A percentile compares a stretch with the other conserved stretches of the same genome.
phyloP scores from a whole-genome alignment of 2,888 invertebrate genomes.

The Tetanocera ferruginea region DNA sequence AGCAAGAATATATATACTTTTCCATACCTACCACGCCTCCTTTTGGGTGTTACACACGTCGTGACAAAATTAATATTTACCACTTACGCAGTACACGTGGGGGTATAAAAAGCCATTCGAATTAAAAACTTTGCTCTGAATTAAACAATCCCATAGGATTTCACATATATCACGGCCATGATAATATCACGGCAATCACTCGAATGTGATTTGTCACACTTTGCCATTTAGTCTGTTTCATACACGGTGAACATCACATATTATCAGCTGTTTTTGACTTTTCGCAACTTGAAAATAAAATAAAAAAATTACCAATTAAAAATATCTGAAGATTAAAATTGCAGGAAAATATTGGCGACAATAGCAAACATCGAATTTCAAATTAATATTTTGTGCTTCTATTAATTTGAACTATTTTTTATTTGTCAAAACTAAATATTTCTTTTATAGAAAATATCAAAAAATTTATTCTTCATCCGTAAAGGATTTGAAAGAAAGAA shows the following conservation, averaged over 20 bases:
- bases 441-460: constrained; percentile 3
- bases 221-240: background rate
- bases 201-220: too few relatives aligned
- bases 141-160: too few relatives aligned
- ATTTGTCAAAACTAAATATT: constrained; percentile 2
- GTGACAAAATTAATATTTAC: too few relatives aligned
- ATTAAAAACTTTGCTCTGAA: too few relatives aligned
- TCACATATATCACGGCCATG: too few relatives aligned
- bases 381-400: constrained; percentile 16
- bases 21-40: too few relatives aligned
- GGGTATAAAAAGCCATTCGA: too few relatives aligned
- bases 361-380: constrained; percentile 3
- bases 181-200: too few relatives aligned
- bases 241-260: background rate
- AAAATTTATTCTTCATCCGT: background rate
- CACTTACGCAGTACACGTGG: too few relatives aligned
- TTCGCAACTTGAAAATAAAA: background rate
- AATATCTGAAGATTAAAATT: background rate
- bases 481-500: background rate
- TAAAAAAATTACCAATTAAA: background rate
- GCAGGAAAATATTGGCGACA: background rate
- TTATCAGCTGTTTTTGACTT: background rate
- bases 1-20: too few relatives aligned
- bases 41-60: too few relatives aligned
- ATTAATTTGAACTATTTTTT: background rate